phyloP scores from a whole-genome alignment of 2,797 vertebrate species.

The Enteromius thamalakanensis region DNA sequence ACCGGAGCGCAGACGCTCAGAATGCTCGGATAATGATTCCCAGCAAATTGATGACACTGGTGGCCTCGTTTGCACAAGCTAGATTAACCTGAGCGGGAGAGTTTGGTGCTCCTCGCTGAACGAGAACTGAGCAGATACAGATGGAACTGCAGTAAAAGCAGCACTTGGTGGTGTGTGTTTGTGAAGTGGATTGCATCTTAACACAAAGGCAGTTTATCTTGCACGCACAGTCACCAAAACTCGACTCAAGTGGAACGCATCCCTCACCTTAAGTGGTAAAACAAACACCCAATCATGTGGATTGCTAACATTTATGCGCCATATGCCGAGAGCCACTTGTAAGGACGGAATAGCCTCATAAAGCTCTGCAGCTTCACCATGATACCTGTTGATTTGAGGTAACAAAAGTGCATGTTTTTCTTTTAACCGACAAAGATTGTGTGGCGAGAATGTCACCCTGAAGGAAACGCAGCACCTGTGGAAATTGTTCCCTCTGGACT shows the following conservation, averaged over 20 bases:
- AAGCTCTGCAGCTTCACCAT: not conserved
- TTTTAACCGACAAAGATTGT: not conserved
- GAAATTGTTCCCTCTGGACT: constrained; percentile 29
- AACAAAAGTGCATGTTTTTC: not conserved
- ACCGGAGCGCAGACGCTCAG: constrained; percentile 67
- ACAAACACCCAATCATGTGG: not conserved
- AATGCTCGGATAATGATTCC: constrained; percentile 71
- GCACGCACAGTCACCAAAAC: constrained; percentile 14
- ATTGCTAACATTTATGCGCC: not conserved
- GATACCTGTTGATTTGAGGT: constrained; percentile 32
- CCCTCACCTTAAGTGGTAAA: constrained; percentile 5
- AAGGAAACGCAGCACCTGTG: constrained; percentile 17
- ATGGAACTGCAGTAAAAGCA: constrained; percentile 34
- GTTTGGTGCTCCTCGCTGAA: constrained; percentile 37
- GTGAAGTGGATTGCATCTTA: constrained; percentile 24
- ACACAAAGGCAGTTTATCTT: constrained; percentile 11
- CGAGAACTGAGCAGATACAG: constrained; percentile 63
- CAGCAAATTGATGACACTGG: constrained; percentile 74
- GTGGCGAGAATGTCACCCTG: constrained; percentile 12
- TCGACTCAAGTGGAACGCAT: constrained; percentile 4
- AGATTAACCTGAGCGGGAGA: constrained; percentile 60
- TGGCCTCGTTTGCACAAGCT: constrained; percentile 63
- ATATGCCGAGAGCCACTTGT: not conserved
- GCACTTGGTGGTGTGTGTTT: not conserved
- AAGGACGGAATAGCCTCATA: not conserved